A percentile compares a stretch with the other conserved stretches of the same genome.
Evolutionary conservation across 2,113 vertebrate genomes (phyloP).

Genomic region (Aegithalos caudatus): DNA sequence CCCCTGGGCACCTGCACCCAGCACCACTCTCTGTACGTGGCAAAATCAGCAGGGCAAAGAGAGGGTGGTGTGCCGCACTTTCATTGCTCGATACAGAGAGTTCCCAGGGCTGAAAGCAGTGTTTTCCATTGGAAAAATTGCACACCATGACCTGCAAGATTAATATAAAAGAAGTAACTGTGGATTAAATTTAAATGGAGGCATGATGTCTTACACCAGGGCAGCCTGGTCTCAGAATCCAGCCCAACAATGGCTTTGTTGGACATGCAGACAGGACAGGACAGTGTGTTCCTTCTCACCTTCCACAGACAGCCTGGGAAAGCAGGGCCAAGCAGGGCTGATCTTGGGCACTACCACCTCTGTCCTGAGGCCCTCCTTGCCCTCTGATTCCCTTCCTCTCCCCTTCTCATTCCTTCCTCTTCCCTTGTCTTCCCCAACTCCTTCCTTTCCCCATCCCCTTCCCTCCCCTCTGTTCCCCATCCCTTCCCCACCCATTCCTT

Average conservation of each 20-base stretch:
- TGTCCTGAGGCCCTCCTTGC: fast-evolving
- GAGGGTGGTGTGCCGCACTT: fast-evolving
- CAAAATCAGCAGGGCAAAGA: fast-evolving
- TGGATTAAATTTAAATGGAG: not conserved
- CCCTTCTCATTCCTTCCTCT: not conserved
- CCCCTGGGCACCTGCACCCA: fast-evolving
- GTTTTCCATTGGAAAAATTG: not conserved
- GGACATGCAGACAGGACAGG: fast-evolving
- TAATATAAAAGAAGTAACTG: not conserved
- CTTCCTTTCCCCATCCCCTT: not conserved
- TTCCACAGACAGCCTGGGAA: not conserved
- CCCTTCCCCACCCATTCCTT: not conserved
- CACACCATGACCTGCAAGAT: fast-evolving
- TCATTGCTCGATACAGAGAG: fast-evolving
- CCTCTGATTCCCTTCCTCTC: not conserved
- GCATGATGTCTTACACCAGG: fast-evolving
- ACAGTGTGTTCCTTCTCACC: too few relatives aligned
- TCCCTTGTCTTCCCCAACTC: not conserved
- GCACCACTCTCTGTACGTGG: fast-evolving
- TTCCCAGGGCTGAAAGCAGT: not conserved
- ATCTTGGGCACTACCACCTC: fast-evolving
- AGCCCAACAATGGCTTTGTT: fast-evolving
- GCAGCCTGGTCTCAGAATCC: not conserved
- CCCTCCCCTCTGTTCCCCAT: not conserved
- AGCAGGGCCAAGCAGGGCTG: fast-evolving